These are phyloP conservation scores for Sebastes iracundus DNA, from an alignment of 2,797 vertebrate species.

Conservation along the genomic window DNA sequence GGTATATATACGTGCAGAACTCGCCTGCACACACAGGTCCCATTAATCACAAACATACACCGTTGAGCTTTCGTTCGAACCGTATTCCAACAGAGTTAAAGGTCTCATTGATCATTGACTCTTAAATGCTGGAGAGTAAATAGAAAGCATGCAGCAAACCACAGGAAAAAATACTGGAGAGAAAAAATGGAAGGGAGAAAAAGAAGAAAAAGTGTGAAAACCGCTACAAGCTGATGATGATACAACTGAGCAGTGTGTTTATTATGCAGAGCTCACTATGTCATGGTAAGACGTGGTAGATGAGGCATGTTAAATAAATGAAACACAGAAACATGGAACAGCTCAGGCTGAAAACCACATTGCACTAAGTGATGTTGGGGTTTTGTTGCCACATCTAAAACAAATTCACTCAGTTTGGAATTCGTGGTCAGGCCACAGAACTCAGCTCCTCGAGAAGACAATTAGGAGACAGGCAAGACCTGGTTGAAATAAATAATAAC, in stretches of 20 bases:
- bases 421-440: not conserved
- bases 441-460: not conserved
- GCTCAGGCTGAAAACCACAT: not conserved
- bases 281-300: not conserved
- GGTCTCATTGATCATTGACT: constrained; percentile 19
- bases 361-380: not conserved
- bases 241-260: not conserved
- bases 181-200: not conserved
- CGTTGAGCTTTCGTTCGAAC: constrained; percentile 17
- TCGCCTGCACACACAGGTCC: constrained; percentile 2
- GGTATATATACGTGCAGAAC: not conserved
- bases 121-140: not conserved
- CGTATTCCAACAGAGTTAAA: constrained; percentile 23
- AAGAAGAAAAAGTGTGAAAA: not conserved
- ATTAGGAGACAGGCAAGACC: not conserved
- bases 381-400: not conserved
- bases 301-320: not conserved
- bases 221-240: not conserved
- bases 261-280: not conserved
- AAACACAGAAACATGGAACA: not conserved
- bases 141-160: not conserved
- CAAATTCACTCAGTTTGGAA: not conserved
- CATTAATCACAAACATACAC: constrained; percentile 42
- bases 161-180: not conserved
- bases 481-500: not conserved